Conservation (phyloP, 1,140 invertebrate species). For the Melanaphis sacchari region DNA sequence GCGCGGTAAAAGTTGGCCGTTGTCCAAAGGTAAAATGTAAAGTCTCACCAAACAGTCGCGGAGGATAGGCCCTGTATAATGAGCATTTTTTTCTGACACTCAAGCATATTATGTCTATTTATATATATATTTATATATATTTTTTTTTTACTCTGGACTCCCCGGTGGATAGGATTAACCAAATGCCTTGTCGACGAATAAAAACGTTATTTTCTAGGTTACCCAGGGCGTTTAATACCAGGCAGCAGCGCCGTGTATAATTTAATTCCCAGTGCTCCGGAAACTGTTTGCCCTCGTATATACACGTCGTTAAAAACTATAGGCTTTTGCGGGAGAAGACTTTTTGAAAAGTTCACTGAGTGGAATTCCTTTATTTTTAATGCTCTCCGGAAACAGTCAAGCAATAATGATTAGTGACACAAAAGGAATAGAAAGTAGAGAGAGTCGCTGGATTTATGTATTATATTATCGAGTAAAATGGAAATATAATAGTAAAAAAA, state of each 20-base stretch:
- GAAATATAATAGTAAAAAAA: constrained; percentile 36
- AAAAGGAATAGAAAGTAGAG: constrained; percentile 15
- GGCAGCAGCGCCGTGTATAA: neutral
- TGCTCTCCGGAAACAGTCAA: neutral
- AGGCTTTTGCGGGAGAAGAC: neutral
- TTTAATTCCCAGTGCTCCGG: constrained; percentile 41
- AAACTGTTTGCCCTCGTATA: constrained; percentile 34
- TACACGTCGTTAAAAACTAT: constrained; percentile 26
- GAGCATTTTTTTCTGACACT: neutral
- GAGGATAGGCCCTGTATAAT: neutral
- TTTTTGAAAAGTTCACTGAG: constrained; percentile 36
- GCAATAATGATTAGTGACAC: constrained; percentile 45
- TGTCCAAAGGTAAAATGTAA: neutral
- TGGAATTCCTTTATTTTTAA: constrained; percentile 47
- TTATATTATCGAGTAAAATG: constrained; percentile 13
- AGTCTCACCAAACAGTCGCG: neutral
- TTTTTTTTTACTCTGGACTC: neutral
- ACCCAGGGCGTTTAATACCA: constrained; percentile 18
- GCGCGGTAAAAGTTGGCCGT: neutral
- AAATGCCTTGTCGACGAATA: neutral
- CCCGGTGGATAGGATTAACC: constrained; percentile 15
- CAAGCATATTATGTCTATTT: neutral
- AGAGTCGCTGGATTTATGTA: neutral
- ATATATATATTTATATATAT: neutral
- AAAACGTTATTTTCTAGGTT: constrained; percentile 4